Conservation (phyloP, 2,113 vertebrate species). For the Hirundichthys speculiger region DNA sequence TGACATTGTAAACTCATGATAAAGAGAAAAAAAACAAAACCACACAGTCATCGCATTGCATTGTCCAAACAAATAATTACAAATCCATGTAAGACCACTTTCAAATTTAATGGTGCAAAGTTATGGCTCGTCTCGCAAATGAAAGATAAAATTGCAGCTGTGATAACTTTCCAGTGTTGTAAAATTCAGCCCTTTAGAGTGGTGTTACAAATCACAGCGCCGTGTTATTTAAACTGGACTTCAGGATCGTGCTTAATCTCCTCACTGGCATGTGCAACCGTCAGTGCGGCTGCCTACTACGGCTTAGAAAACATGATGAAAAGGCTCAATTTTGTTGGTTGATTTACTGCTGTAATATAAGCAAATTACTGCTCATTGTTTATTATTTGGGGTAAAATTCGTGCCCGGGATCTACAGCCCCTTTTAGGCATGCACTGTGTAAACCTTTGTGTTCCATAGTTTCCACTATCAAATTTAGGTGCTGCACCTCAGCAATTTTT, state of each 20-base stretch:
- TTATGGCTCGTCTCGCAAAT: background rate
- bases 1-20: no score
- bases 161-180: conserved; percentile 9
- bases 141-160: conserved; percentile 5
- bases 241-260: conserved; percentile 10
- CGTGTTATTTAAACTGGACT: conserved; percentile 1
- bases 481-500: background rate
- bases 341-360: background rate
- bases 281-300: no score
- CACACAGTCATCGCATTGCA: no score
- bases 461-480: background rate
- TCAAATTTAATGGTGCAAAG: background rate
- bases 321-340: background rate
- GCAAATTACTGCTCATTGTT: background rate
- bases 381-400: background rate
- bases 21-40: no score
- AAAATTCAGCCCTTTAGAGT: no score
- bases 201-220: no score
- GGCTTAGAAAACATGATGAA: conserved; percentile 1
- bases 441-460: background rate
- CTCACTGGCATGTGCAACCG: background rate
- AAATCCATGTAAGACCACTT: conserved; percentile 1
- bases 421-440: background rate
- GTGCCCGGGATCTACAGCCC: background rate
- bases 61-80: background rate